phyloP scores from a whole-genome alignment of 2,797 vertebrate genomes.

The Yasuhikotakia modesta region DNA sequence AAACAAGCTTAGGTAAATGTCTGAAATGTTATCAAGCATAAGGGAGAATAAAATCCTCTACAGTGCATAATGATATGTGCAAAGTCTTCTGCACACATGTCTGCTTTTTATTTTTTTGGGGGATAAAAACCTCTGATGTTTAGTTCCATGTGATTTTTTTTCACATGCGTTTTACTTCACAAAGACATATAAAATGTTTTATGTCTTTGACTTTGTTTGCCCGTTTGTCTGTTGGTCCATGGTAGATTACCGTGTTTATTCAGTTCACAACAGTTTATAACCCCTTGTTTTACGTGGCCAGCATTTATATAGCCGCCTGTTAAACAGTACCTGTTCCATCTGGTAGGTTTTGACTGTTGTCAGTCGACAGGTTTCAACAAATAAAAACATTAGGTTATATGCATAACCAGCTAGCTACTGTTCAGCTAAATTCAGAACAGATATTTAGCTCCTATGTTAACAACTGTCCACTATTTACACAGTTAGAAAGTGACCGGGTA shows the following conservation, averaged over 20 bases:
- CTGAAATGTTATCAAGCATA: not conserved
- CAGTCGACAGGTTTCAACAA: not conserved
- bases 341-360: not conserved
- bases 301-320: not conserved
- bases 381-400: too few species aligned
- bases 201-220: not conserved
- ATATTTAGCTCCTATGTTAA: too few species aligned
- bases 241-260: not conserved
- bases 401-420: too few species aligned
- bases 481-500: too few species aligned
- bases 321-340: not conserved
- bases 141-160: too few species aligned
- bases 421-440: too few species aligned
- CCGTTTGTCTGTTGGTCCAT: not conserved
- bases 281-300: not conserved
- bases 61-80: not conserved
- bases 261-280: not conserved
- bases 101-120: not conserved
- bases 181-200: not conserved
- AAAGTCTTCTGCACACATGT: not conserved
- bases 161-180: too few species aligned
- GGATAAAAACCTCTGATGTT: too few species aligned
- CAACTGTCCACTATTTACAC: too few species aligned
- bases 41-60: not conserved
- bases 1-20: not conserved